Evolutionary conservation across 2,888 invertebrate species (phyloP).

Genomic region (Pycnomerus fuliginosus): DNA sequence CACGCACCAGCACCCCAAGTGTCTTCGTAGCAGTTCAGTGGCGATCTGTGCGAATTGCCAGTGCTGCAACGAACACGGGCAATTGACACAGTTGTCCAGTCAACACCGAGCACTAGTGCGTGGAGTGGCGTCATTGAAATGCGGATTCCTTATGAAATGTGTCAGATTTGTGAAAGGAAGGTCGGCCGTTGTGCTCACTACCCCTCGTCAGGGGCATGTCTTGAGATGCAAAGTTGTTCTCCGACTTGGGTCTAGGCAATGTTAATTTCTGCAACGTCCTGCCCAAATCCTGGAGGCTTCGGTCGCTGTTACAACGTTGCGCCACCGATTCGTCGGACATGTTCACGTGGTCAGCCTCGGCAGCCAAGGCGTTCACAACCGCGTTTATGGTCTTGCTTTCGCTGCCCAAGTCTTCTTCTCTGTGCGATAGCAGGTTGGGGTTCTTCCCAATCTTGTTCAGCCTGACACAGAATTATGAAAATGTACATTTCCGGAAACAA

Average conservation of each 20-base stretch:
- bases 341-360: constrained; percentile 84
- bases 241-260: constrained; percentile 79
- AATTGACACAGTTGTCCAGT: constrained; percentile 39
- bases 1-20: constrained; percentile 32
- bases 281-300: constrained; percentile 60
- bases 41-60: constrained; percentile 39
- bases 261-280: constrained; percentile 70
- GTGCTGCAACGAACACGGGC: constrained; percentile 39
- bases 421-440: constrained; percentile 86
- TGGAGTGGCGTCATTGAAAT: constrained; percentile 73
- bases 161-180: constrained; percentile 77
- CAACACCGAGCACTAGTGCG: constrained; percentile 60
- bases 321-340: constrained; percentile 72
- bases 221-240: constrained; percentile 73
- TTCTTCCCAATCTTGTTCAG: constrained; percentile 98
- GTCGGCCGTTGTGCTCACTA: constrained; percentile 56
- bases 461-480: too few species aligned
- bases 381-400: constrained; percentile 88
- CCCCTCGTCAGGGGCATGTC: constrained; percentile 65
- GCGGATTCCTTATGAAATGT: constrained; percentile 70
- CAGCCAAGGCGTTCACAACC: constrained; percentile 88
- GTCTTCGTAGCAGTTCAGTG: constrained; percentile 27
- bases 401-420: constrained; percentile 67
- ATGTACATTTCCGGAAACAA: too few species aligned
- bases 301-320: constrained; percentile 47